Evolutionary conservation across 2,113 vertebrate genomes (phyloP).

Genomic region (Perca fluviatilis): DNA sequence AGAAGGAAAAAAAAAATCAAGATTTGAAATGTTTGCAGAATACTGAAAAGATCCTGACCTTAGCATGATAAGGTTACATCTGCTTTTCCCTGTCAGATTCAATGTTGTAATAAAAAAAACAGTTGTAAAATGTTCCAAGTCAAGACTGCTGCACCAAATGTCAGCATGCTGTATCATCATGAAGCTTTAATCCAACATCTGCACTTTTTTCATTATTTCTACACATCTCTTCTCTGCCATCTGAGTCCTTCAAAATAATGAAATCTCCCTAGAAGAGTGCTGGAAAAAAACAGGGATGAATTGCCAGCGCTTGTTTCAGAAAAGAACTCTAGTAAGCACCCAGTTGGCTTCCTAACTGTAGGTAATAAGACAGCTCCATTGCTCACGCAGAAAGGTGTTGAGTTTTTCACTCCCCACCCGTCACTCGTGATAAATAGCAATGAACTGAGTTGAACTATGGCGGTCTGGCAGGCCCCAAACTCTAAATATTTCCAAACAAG

Average conservation of each 20-base stretch:
- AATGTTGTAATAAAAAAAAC: slow-evolving; percentile 25
- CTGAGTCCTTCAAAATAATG: slow-evolving; percentile 25
- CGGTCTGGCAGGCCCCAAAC: slow-evolving; percentile 50
- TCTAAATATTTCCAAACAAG: slow-evolving; percentile 49
- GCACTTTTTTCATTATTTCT: slow-evolving; percentile 23
- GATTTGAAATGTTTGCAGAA: slow-evolving; percentile 13
- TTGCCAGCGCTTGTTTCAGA: slow-evolving; percentile 20
- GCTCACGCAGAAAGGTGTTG: slow-evolving; percentile 68
- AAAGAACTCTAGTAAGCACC: slow-evolving; percentile 51
- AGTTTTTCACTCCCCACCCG: slow-evolving; percentile 33
- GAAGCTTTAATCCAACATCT: slow-evolving; percentile 42
- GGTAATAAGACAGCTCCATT: slow-evolving; percentile 71
- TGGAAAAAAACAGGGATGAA: slow-evolving; percentile 29
- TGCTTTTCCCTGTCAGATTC: slow-evolving; percentile 40
- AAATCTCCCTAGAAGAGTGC: slow-evolving; percentile 29
- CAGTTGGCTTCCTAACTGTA: slow-evolving; percentile 58
- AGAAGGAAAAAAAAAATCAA: neutral
- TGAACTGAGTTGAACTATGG: slow-evolving; percentile 53
- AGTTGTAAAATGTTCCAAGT: slow-evolving; percentile 32
- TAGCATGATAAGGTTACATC: slow-evolving; percentile 37
- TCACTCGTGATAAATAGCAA: slow-evolving; percentile 75
- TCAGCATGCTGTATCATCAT: slow-evolving; percentile 39
- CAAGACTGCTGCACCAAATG: slow-evolving; percentile 40
- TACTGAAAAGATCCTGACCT: slow-evolving; percentile 39
- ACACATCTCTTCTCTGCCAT: slow-evolving; percentile 16